Base-by-base conservation (phyloP, 2,888 invertebrate species). In the Drosophila planitibia region DNA sequence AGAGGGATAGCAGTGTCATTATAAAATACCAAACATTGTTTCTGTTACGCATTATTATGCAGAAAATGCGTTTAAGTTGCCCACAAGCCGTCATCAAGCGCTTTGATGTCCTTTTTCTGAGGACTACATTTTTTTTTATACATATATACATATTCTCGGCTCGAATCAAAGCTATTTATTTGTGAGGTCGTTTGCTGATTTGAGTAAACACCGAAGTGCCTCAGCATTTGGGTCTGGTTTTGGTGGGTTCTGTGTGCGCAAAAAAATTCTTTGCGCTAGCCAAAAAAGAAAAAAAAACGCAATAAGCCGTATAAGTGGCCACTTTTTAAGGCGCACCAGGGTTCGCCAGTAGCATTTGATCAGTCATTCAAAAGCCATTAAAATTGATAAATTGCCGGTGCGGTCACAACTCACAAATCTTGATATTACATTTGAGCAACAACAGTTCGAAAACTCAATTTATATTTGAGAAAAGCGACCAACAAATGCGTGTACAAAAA, bases 281-380 rank as follows among this genome's bases (percentile, higher is more conserved):
- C n/a, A 6, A 39, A 57, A 35, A 72, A 57, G 64, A 70, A 67
- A 70, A 55, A 64, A 74, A 67, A 73, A 79, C 76, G 81, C 90
- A 89, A 85, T 85, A 85, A 89, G 90, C 90, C 85, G 83, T 87
- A 79, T 75, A 85, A 85, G 90, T 85, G 90, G 85, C 70, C 85
- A 76, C 73, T 82, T 89, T 78, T 66, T 63, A 52, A 49, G 68
- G 66, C 84, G 16, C 28, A 41, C 44, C 59, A n/a, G 47, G 35
- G 37, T 39, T n/a, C 22, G 57, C 62, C 63, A 30, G 39, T 32
- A 49, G 82, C 84, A 70, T 73, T 71, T 58, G 51, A n/a, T 51
- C 66, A 55, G 41, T 68, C 74, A 78, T 82, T 80, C 64, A 65
- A 89, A 85, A 74, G 76, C 76, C 81, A 82, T 85, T 90, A 81